These are phyloP conservation scores for Chaetophractus vellerosus DNA, from an alignment of 2,797 vertebrate species.

Conservation along the genomic window DNA sequence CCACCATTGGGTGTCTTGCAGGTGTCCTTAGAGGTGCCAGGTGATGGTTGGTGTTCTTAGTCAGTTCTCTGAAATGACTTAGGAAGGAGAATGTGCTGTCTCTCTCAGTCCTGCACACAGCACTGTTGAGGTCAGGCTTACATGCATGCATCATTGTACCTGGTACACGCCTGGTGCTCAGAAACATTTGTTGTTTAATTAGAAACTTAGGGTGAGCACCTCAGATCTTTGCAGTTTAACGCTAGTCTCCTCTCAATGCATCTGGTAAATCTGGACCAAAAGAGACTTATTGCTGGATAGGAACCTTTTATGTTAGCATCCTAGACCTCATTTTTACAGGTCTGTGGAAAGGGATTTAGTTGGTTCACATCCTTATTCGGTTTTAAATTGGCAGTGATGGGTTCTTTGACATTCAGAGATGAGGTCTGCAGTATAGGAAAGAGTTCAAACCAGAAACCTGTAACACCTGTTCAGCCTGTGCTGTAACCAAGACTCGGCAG, in stretches of 20 bases:
- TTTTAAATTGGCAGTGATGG: conserved; percentile 24
- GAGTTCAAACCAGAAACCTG: conserved; percentile 63
- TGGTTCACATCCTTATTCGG: not conserved
- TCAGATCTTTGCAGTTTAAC: not conserved
- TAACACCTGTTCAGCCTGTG: conserved; percentile 60
- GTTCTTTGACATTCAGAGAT: conserved; percentile 27
- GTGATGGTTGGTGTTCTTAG: not conserved
- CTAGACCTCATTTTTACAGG: conserved; percentile 25
- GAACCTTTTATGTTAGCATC: conserved; percentile 3
- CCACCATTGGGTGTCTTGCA: not conserved
- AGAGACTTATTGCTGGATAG: not conserved
- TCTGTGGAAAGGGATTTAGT: conserved; percentile 31
- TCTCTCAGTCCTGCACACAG: not conserved
- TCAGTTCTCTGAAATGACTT: not conserved
- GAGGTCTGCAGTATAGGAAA: not conserved
- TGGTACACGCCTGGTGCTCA: not conserved
- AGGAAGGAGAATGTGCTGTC: not conserved
- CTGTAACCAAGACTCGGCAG: not conserved
- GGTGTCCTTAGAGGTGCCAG: not conserved
- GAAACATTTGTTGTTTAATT: conserved; percentile 26
- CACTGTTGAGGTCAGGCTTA: not conserved
- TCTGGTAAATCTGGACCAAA: conserved; percentile 24
- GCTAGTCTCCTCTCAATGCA: conserved; percentile 15
- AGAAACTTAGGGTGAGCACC: not conserved
- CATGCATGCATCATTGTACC: not conserved